Base-by-base conservation (phyloP, 2,888 invertebrate species). In the Timema podura region DNA sequence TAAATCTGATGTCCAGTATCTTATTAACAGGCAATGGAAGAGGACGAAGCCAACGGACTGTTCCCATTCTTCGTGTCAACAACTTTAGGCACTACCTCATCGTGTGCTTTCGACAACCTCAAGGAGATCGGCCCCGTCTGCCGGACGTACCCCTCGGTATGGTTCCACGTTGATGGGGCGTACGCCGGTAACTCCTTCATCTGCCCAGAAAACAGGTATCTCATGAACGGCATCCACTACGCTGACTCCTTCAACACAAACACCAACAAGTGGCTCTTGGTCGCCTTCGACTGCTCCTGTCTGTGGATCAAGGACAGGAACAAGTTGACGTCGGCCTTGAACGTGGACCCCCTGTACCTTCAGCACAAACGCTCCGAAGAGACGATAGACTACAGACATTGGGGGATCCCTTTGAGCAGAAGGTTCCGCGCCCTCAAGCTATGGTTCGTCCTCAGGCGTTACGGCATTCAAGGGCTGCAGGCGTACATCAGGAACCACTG, bases 101-200 rank as follows among this genome's bases (percentile, higher is more conserved):
- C 90, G 71, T 92, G 92, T 78, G 90, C 93, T 0, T 94, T 94
- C 79, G 95, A 95, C 80, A 90, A 91, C 75, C 82, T 95, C 10
- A 82, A 85, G 0, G 93, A 93, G 81, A 87, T 95, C 69, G 90
- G 94, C 2, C 89, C 90, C 16, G 85, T 93, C 3, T 85, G 86
- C 75, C 88, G 89, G 75, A 81, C 81, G 1, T 81, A 83, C 74
- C 85, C 88, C 0, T 83, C 84, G 68, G 84, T 91, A n/a, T 95
- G 95, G 94, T 83, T 95, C 46, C 95, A 95, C 80, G 91, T 93
- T 3, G 94, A 95, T 79, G 93, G 90, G 0, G 94, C 94, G 0
- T 95, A 95, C 78, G 94, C 92, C 1, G 95, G 95, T 5, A 92
- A 89, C 76, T 89, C 91, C 0, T 90, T 95, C 77, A 92, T 95